Percentiles rank a stretch among this genome's conserved stretches.
Evolutionary conservation across 2,113 vertebrate genomes (phyloP).

Genomic region (Amphiprion ocellaris): DNA sequence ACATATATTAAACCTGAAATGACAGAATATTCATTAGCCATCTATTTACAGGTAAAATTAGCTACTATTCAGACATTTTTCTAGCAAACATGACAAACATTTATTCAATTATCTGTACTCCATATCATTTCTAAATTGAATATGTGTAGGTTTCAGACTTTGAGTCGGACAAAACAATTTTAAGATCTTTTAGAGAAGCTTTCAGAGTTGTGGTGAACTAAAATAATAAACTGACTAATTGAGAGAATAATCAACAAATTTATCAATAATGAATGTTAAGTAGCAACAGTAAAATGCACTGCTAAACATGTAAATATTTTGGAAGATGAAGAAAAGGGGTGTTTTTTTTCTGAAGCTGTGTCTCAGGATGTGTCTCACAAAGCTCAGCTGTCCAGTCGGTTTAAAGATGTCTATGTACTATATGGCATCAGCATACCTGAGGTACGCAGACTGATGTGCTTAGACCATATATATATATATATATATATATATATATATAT

Average conservation of each 20-base stretch:
- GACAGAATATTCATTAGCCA: too few relatives aligned
- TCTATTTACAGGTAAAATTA: neutral
- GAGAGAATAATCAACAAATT: too few relatives aligned
- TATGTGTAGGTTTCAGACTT: neutral
- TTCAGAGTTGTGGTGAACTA: too few relatives aligned
- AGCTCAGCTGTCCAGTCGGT: neutral
- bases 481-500: neutral
- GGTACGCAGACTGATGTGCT: neutral
- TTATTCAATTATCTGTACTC: neutral
- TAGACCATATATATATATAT: conserved; percentile 19
- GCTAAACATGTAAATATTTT: conserved; percentile 6
- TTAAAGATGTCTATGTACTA: neutral
- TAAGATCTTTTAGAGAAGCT: too few relatives aligned
- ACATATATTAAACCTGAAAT: neutral
- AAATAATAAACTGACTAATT: too few relatives aligned
- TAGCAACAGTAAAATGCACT: too few relatives aligned
- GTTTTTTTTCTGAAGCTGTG: conserved; percentile 3
- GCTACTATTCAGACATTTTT: neutral
- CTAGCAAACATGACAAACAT: neutral
- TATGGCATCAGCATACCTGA: conserved; percentile 19
- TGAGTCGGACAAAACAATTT: neutral
- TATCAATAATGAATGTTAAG: too few relatives aligned
- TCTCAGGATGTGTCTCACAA: neutral
- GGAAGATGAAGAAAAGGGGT: neutral
- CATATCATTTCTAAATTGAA: neutral